A percentile compares a stretch with the other conserved stretches of the same genome.
Conservation (phyloP, 2,113 vertebrate species). For the Tychaedon coryphoeus region DNA sequence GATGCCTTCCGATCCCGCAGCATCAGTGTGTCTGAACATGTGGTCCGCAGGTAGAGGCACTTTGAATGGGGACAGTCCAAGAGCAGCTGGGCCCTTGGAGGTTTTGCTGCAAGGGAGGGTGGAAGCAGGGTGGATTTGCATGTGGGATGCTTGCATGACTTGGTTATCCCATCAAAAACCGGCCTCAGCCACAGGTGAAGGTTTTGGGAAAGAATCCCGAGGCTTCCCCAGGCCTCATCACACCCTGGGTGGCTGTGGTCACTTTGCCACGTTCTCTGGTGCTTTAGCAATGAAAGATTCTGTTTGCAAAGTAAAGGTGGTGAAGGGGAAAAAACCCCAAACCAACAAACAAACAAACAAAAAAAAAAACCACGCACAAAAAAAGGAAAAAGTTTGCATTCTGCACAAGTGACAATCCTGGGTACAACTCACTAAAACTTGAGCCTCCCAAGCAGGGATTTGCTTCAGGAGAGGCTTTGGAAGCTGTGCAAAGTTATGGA, state of each 20-base stretch:
- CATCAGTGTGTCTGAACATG: slow-evolving; percentile 99
- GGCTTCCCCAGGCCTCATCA: neutral
- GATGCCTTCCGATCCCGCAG: slow-evolving; percentile 99
- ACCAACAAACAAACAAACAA: fast-evolving
- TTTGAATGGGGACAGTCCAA: slow-evolving; percentile 48
- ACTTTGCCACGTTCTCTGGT: neutral
- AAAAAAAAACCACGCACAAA: fast-evolving
- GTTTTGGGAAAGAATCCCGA: neutral
- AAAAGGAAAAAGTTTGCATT: slow-evolving; percentile 70
- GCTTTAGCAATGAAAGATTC: neutral
- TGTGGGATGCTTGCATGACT: slow-evolving; percentile 84
- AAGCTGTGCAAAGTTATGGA: neutral
- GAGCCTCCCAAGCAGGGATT: neutral
- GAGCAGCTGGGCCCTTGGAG: slow-evolving; percentile 54
- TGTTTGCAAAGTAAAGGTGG: neutral
- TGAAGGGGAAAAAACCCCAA: neutral
- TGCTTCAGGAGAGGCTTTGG: neutral
- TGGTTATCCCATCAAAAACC: neutral
- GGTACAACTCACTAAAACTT: neutral
- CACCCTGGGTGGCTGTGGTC: neutral
- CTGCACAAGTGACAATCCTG: slow-evolving; percentile 41
- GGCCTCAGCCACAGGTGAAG: neutral
- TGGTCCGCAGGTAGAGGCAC: slow-evolving; percentile 94
- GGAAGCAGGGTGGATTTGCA: slow-evolving; percentile 80
- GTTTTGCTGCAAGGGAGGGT: slow-evolving; percentile 12